Base-by-base conservation (phyloP, 2,888 invertebrate genomes). In the Protonemura montana region DNA sequence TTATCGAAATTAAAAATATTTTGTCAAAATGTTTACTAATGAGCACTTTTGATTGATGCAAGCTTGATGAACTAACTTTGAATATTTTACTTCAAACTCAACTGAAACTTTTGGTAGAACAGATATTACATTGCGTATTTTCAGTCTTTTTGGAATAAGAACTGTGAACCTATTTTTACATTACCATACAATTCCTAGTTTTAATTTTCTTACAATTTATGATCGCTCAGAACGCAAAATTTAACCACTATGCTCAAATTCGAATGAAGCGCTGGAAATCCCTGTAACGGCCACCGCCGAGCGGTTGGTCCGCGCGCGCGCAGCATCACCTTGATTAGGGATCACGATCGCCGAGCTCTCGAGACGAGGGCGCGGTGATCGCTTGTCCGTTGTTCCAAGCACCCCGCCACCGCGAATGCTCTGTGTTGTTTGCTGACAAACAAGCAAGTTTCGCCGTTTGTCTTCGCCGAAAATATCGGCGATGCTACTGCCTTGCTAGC, bases 281-380 rank as follows among this genome's bases (percentile, higher is more conserved):
- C 59, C 59, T n/a, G n/a, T n/a, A n/a, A n/a, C 16, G 6, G 59
- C 59, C 16, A 13, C 21, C 13, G 59, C 59, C 3, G 21, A 59
- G n/a, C 59, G 7, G 81, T 0, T n/a, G 82, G 35, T 25, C n/a
- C 42, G 83, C 76, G 84, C 84, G 29, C 29, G 84, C 84, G 84
- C 84, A 84, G 59, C 84, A 84, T 59, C 84, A 84, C 28, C 28
- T 81, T 29, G 26, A 83, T 30, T 13, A 30, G 82, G 26, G 84
- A 84, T 84, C 28, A 10, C 81, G 59, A 28, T 84, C 81, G 28
- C n/a, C 81, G 81, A 81, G 26, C 81, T 81, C n/a, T n/a, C 28
- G 59, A 28, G 27, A 16, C 81, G 81, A 81, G 28, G 76, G 84
- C 84, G 84, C 84, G 28, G 59, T 29, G 84, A 59, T 84, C 84